These are phyloP conservation scores for Nezara viridula DNA, from an alignment of 2,888 invertebrate genomes.

Conservation along the genomic window DNA sequence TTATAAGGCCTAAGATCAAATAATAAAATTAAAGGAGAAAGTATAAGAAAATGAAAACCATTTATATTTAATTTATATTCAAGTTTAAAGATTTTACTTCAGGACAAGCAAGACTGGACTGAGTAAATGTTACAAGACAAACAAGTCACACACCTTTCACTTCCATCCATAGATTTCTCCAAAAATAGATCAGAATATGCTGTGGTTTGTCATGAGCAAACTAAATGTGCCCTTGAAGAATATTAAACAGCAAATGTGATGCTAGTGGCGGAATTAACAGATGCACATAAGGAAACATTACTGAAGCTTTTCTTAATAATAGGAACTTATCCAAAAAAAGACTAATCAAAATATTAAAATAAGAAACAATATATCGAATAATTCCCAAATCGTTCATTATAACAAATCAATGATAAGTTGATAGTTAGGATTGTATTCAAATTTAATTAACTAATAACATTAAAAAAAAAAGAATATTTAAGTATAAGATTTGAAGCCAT, in stretches of 20 bases:
- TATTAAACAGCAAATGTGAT: background rate
- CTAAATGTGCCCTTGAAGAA: background rate
- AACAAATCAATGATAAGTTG: too few relatives aligned
- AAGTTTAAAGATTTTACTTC: background rate
- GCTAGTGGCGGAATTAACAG: background rate
- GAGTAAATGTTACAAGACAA: background rate
- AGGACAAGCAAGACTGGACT: background rate
- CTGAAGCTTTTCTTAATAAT: background rate
- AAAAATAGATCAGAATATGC: conserved; percentile 1
- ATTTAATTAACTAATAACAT: background rate
- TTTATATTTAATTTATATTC: background rate
- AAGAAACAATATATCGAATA: too few relatives aligned
- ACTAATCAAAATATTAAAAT: background rate
- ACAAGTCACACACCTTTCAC: conserved; percentile 32
- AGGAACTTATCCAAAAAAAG: background rate
- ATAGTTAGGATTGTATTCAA: background rate
- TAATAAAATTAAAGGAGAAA: too few relatives aligned
- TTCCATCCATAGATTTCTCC: conserved; percentile 1
- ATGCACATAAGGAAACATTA: background rate
- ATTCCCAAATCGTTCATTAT: too few relatives aligned
- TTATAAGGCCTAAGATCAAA: background rate
- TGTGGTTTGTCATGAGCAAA: background rate
- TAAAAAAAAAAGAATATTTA: too few relatives aligned
- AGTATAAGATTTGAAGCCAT: too few relatives aligned
- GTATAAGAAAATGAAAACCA: background rate